Conservation (phyloP, 2,888 invertebrate genomes). For the Aphrophora alni region DNA sequence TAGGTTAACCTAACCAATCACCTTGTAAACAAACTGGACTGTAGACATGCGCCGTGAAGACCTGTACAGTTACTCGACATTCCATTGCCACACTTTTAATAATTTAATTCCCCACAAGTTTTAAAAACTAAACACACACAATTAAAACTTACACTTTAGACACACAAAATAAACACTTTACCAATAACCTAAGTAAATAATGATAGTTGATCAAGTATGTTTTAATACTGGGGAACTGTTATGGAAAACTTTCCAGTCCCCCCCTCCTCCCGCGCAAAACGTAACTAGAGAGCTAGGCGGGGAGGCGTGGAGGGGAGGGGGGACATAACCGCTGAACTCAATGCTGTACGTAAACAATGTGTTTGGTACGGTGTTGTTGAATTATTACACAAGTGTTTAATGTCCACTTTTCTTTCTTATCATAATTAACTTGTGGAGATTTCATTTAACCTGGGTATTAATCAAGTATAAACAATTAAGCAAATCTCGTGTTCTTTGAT, state of each 20-base stretch:
- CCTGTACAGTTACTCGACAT: neutral
- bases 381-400: neutral
- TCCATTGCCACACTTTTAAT: neutral
- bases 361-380: neutral
- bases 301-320: neutral
- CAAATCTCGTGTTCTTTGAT: too few species aligned
- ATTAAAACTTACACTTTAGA: neutral
- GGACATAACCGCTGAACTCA: neutral
- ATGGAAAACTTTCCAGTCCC: neutral
- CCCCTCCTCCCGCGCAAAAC: neutral
- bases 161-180: neutral
- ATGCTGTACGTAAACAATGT: neutral
- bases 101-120: neutral
- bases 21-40: neutral
- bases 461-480: too few species aligned
- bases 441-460: too few species aligned
- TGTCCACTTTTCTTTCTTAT: too few species aligned
- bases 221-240: neutral
- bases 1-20: neutral
- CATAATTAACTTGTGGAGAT: too few species aligned
- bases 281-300: too few species aligned
- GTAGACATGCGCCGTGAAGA: neutral
- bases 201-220: neutral
- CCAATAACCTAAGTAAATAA: neutral
- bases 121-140: neutral